Evolutionary conservation across 2,888 invertebrate species (phyloP), one percentile per base, ranked within the genome.

Genomic region (Danaus chrysippus): DNA sequence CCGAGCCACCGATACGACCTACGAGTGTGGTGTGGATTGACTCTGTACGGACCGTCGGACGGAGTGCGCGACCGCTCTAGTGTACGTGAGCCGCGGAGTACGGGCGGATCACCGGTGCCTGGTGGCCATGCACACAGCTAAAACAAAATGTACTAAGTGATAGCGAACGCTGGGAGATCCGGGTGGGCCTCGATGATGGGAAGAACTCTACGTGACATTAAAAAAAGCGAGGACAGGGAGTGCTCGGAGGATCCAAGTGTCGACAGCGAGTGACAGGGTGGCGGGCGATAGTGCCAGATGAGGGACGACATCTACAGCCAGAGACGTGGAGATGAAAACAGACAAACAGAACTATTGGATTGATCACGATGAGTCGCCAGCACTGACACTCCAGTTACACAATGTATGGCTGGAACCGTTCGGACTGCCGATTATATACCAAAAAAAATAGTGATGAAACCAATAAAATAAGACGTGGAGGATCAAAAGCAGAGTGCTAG

Each of bases 11-110:
- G 77, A 73, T 73, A 54, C 23, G 43, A 49, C 49, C 43, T 53
- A 72, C 72, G 87, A 87, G 88, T 88, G 88, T 87, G 87, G 87
- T 81, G 87, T 87, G 88, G 87, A 87, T 83, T 79, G 79, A 77
- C 78, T 75, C 72, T 73, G 70, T 68, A 46, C 42, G 52, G 57
- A 56, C 56, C 62, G 70, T 59, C 73, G 80, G 78, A 85, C 83
- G 86, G 87, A 83, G 86, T 76, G 71, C 69, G 72, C 68, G 68
- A 58, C 60, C 61, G 61, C 52, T 52, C 64, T 64, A 64, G 57
- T 42, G 62, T 65, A 70, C 68, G 60, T 67, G 71, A 73, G 64
- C 72, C 67, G 67, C 69, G 63, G 55, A 57, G 60, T 57, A n/a
- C 59, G 64, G 60, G 56, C 55, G 56, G 67, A 58, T 59, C 71